These are phyloP conservation scores for Leucania comma DNA, from an alignment of 2,888 invertebrate genomes.

Conservation along the genomic window DNA sequence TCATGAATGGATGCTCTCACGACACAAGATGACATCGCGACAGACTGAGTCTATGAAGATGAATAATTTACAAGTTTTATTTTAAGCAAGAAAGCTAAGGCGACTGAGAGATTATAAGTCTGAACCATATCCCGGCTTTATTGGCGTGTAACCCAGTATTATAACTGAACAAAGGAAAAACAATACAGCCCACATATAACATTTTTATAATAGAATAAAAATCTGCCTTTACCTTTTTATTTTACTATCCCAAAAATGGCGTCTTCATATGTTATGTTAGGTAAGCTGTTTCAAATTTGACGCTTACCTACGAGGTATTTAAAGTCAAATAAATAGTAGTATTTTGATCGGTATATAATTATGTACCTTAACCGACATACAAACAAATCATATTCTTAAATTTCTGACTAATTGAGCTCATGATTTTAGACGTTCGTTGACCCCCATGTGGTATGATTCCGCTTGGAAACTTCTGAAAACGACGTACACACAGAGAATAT, in stretches of 20 bases:
- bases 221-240: too few species aligned
- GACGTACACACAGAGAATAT: neutral
- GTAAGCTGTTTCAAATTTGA: neutral
- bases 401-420: neutral
- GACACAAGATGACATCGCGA: constrained; percentile 4
- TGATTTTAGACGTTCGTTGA: neutral
- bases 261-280: neutral
- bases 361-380: constrained; percentile 4
- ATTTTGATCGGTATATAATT: neutral
- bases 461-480: neutral
- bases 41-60: neutral
- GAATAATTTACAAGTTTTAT: neutral
- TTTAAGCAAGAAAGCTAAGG: neutral
- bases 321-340: constrained; percentile 6
- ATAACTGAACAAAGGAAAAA: neutral
- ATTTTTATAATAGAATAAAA: neutral
- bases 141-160: neutral
- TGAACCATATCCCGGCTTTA: neutral
- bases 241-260: neutral
- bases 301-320: neutral
- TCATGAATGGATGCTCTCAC: constrained; percentile 9
- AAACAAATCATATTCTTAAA: neutral
- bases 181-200: neutral
- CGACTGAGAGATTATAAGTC: too few species aligned
- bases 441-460: neutral